Conservation (phyloP, 2,888 invertebrate genomes). For the Euzetes globulus region DNA sequence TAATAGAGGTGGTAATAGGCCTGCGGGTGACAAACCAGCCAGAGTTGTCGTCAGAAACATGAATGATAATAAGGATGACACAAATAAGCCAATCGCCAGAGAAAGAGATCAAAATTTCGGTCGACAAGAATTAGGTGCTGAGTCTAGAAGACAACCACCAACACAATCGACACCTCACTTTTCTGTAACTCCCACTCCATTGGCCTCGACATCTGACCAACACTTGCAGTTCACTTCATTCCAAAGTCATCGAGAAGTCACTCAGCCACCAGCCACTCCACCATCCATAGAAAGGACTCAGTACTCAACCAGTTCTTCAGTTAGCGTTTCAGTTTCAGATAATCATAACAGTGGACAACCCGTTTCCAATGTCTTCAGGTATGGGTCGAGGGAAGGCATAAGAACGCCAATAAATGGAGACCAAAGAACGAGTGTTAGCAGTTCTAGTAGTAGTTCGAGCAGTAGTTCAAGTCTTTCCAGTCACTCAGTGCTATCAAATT, state of each 20-base stretch:
- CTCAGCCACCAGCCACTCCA: too few species aligned
- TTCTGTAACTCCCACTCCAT: neutral
- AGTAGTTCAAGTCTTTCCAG: constrained; percentile 11
- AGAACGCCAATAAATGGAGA: neutral
- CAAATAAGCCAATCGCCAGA: neutral
- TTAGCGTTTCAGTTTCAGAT: constrained; percentile 1
- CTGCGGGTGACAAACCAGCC: constrained; percentile 2
- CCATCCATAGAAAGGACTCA: too few species aligned
- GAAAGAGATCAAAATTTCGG: neutral
- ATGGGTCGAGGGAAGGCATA: constrained; percentile 29
- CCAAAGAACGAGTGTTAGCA: neutral
- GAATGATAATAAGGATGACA: neutral
- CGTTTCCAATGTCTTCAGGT: constrained; percentile 37
- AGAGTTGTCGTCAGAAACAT: constrained; percentile 31
- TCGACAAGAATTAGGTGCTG: neutral
- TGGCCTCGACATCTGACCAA: neutral
- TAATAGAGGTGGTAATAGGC: neutral
- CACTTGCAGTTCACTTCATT: neutral
- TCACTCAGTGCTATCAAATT: neutral
- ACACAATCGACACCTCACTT: neutral
- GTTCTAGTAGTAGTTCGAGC: neutral
- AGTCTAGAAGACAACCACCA: neutral
- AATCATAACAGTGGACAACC: neutral
- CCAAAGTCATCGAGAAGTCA: neutral
- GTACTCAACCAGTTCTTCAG: neutral